Base-by-base conservation (phyloP, 2,888 invertebrate genomes). In the Agonopterix heracliana region DNA sequence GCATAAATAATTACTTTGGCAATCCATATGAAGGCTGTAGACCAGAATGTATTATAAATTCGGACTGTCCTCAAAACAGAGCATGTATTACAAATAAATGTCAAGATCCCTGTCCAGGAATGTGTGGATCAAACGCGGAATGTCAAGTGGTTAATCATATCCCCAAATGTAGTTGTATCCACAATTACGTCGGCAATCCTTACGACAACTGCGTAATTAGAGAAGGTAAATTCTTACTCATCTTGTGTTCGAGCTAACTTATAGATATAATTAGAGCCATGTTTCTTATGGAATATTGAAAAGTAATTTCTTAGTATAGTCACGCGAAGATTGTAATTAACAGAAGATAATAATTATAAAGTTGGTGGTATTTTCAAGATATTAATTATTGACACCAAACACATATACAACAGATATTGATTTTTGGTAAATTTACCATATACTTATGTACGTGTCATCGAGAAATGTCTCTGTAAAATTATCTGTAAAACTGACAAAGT, bases 131-230 rank as follows among this genome's bases (percentile, higher is more conserved):
- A 46, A 93, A 93, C 71, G 92, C 95, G 11, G 82, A 91, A 61
- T 96, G 96, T 66, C 90, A 92, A 79, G 93, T 93, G 35, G 90
- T 94, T 12, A 92, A 93, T 60, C 95, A 95, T 66, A 85, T 92
- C 56, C 94, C 96, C 8, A 91, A 92, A 57, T 96, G 96, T 71
- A 90, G 89, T 43, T 95, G 95, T 63, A 77, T 87, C 13, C 58
- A 79, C 38, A 91, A 91, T 57, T 93, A 91, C 71, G 89, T 91
- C 9, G 95, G 95, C 34, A 92, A 95, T 85, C 95, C 96, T 34
- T 95, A 83, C 55, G 78, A 81, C 40, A 71, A 63, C 40, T 89
- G 88, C 54, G 54, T 73, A 45, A 50, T 75, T 36, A 77, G 64
- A 74, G 68, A 79, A 75, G 87, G 87, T 87, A 74, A 64, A 41